These are phyloP conservation scores for Coregonus ussuriensis DNA, from an alignment of 2,797 vertebrate genomes.

Conservation along the genomic window DNA sequence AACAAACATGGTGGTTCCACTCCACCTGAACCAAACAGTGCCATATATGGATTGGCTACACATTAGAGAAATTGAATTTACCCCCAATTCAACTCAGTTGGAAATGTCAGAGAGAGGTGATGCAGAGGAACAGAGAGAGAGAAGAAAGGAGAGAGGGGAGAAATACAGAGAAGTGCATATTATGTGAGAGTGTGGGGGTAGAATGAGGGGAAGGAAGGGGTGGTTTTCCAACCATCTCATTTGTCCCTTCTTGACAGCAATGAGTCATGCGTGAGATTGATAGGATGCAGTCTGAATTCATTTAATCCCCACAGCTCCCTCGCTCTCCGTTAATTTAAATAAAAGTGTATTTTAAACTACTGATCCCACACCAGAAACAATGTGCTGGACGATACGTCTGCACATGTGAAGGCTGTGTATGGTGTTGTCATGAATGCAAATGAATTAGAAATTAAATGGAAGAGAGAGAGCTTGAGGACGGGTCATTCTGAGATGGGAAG, in stretches of 20 bases:
- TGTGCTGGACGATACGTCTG: slow-evolving; percentile 29
- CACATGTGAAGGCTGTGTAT: slow-evolving; percentile 10
- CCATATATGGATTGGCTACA: slow-evolving; percentile 35
- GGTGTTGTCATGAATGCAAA: slow-evolving; percentile 49
- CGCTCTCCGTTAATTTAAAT: slow-evolving; percentile 47
- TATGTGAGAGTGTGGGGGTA: slow-evolving; percentile 9
- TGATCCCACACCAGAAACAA: slow-evolving; percentile 43
- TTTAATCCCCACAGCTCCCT: slow-evolving; percentile 40
- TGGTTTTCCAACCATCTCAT: slow-evolving; percentile 41
- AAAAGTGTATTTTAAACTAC: slow-evolving; percentile 49
- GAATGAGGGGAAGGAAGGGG: background rate
- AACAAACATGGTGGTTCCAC: slow-evolving; percentile 41
- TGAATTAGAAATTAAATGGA: slow-evolving; percentile 27
- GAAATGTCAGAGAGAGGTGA: slow-evolving; percentile 26
- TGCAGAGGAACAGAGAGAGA: background rate
- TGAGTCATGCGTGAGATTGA: slow-evolving; percentile 66
- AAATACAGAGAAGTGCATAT: background rate
- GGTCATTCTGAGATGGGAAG: slow-evolving; percentile 2
- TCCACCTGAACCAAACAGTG: slow-evolving; percentile 43
- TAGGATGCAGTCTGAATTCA: slow-evolving; percentile 40
- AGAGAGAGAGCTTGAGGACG: slow-evolving; percentile 13
- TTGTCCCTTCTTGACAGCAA: slow-evolving; percentile 50
- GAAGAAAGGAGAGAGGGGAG: background rate
- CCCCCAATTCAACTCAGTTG: slow-evolving; percentile 36
- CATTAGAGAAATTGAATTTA: slow-evolving; percentile 47